Conservation (phyloP, 2,113 vertebrate genomes). For the Macrotus californicus region DNA sequence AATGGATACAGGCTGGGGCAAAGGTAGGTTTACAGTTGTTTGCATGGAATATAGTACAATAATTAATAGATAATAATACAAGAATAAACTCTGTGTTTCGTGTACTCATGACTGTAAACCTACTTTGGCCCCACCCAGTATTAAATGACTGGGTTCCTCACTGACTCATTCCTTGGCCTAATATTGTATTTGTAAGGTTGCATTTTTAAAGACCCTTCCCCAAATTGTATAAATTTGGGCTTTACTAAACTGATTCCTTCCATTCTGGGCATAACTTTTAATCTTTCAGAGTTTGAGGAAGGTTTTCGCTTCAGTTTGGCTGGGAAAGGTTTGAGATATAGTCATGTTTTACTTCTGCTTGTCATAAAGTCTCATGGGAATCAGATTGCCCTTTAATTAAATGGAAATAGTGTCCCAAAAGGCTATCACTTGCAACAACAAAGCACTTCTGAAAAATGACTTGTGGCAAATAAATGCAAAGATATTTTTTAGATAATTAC, state of each 20-base stretch:
- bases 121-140: background rate
- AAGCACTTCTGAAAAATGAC: constrained; percentile 21
- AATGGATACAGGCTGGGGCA: background rate
- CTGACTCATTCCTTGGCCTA: background rate
- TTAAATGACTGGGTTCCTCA: background rate
- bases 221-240: background rate
- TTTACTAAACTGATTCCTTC: background rate
- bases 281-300: background rate
- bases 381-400: constrained; percentile 28
- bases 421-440: constrained; percentile 9
- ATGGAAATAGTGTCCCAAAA: background rate
- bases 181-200: background rate
- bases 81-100: background rate
- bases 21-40: background rate
- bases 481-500: background rate
- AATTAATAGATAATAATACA: background rate
- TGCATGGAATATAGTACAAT: background rate
- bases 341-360: constrained; percentile 1
- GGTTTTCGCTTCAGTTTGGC: background rate
- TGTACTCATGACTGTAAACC: background rate
- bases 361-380: background rate
- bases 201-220: background rate
- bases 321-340: background rate
- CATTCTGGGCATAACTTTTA: background rate
- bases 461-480: constrained; percentile 41